A percentile compares a stretch with the other conserved stretches of the same genome.
Conservation (phyloP, 2,113 vertebrate species). For the Pseudois nayaur region DNA sequence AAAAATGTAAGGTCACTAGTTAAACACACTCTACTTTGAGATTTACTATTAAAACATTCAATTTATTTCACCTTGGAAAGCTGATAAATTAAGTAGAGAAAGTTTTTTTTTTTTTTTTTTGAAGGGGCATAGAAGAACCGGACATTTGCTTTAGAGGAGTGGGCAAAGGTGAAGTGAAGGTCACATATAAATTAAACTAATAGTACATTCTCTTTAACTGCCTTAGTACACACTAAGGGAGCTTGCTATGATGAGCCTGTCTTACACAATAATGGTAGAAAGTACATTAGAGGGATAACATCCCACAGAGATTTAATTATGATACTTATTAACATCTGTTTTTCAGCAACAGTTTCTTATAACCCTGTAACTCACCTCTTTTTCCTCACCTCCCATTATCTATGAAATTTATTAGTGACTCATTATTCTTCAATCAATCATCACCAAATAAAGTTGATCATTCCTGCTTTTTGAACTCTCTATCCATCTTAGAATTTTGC, state of each 20-base stretch:
- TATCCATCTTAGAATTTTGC: background rate
- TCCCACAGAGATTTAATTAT: background rate
- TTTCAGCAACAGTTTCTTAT: background rate
- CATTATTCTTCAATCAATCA: background rate
- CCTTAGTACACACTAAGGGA: background rate
- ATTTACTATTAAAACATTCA: background rate
- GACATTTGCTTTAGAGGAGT: background rate
- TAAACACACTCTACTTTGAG: background rate
- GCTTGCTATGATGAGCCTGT: background rate
- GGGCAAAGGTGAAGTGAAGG: background rate
- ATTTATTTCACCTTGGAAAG: background rate
- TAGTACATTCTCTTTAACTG: background rate
- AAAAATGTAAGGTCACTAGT: background rate
- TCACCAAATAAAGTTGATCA: background rate
- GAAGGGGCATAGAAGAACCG: fast-evolving
- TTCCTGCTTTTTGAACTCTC: background rate
- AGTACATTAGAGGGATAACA: background rate
- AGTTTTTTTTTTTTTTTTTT: background rate
- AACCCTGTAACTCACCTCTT: background rate
- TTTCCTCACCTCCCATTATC: background rate
- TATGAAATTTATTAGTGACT: background rate
- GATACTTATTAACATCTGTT: background rate
- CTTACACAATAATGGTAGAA: background rate
- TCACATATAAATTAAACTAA: background rate
- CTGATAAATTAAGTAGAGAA: background rate